Conservation (phyloP, 2,888 invertebrate species). For the Noctua pronuba region DNA sequence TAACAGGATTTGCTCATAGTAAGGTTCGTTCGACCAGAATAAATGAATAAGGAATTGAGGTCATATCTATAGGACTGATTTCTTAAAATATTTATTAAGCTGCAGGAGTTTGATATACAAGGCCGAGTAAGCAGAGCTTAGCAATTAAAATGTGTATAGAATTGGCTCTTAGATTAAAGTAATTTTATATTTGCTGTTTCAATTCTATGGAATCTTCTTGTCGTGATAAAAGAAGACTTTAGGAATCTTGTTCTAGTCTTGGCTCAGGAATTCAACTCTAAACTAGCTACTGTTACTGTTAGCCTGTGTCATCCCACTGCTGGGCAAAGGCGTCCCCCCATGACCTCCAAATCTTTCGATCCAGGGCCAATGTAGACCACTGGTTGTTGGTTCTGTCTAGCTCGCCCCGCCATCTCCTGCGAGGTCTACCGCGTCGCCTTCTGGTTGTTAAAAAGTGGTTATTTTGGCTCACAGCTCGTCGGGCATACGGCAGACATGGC, state of each 20-base stretch:
- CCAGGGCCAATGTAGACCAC: too few species aligned
- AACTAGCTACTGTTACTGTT: not conserved
- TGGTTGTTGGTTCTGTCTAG: too few species aligned
- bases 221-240: not conserved
- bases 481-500: too few species aligned
- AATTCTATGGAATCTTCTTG: not conserved
- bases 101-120: not conserved
- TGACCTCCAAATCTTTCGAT: too few species aligned
- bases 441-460: too few species aligned
- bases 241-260: not conserved
- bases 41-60: constrained; percentile 29
- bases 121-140: not conserved
- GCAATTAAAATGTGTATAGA: not conserved
- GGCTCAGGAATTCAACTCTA: not conserved
- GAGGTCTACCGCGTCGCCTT: too few species aligned
- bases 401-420: too few species aligned
- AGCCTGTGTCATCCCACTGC: too few species aligned
- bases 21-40: constrained; percentile 9
- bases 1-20: constrained; percentile 11
- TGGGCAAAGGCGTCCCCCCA: too few species aligned
- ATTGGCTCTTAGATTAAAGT: not conserved
- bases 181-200: not conserved
- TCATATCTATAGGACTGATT: not conserved
- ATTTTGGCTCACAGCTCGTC: too few species aligned
- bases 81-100: not conserved